Conservation (phyloP, 2,797 vertebrate species). For the Sebastolobus altivelis region DNA sequence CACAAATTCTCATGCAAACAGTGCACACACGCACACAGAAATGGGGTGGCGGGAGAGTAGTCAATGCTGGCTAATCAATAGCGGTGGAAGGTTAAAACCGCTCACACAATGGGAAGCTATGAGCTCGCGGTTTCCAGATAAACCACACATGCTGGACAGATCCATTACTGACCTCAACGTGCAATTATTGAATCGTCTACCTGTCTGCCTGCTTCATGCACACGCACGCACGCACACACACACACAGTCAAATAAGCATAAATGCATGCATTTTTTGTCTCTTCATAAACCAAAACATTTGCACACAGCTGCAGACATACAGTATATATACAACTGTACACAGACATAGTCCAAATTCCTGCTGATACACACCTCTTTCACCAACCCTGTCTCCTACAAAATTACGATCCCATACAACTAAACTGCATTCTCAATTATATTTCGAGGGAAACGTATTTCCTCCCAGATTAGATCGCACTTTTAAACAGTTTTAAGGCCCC, state of each 20-base stretch:
- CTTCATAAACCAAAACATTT: not conserved
- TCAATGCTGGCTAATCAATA: conserved; percentile 84
- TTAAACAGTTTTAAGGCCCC: too few relatives aligned
- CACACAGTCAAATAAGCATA: conserved; percentile 30
- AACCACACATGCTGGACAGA: conserved; percentile 71
- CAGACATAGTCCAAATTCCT: not conserved
- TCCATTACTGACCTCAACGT: conserved; percentile 80
- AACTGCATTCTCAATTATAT: not conserved
- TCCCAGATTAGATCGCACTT: too few relatives aligned
- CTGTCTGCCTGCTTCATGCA: conserved; percentile 47
- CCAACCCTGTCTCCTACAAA: not conserved
- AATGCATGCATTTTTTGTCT: conserved; percentile 1
- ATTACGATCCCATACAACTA: not conserved
- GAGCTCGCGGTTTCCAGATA: conserved; percentile 79
- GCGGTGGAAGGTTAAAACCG: conserved; percentile 85
- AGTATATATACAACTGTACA: not conserved
- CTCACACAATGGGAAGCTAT: conserved; percentile 80
- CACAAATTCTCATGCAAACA: conserved; percentile 31
- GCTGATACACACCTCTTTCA: not conserved
- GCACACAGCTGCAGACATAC: not conserved
- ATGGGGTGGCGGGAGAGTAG: conserved; percentile 64
- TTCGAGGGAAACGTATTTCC: too few relatives aligned
- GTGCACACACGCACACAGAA: conserved; percentile 28
- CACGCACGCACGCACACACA: conserved; percentile 15
- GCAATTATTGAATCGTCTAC: conserved; percentile 79